These are phyloP conservation scores for Oscheius sp. DNA, from an alignment of 2,888 invertebrate genomes.

Conservation along the genomic window DNA sequence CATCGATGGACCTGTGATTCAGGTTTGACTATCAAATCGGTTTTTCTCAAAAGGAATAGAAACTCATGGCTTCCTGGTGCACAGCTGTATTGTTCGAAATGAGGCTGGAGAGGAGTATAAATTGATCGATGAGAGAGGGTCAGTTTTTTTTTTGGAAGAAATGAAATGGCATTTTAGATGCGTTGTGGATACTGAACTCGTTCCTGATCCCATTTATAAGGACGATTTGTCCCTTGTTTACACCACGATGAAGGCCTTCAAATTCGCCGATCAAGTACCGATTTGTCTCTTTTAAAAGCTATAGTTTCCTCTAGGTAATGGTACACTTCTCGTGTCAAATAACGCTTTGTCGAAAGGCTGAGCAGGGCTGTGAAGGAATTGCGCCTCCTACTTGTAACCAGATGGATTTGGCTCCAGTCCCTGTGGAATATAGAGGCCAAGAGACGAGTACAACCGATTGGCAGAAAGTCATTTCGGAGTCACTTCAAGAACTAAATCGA, in stretches of 20 bases:
- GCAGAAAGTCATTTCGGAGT: constrained; percentile 23
- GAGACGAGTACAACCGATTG: constrained; percentile 16
- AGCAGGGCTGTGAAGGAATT: constrained; percentile 68
- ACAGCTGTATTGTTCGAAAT: constrained; percentile 66
- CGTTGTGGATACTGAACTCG: constrained; percentile 57
- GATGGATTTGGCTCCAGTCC: constrained; percentile 38
- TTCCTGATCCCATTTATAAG: constrained; percentile 60
- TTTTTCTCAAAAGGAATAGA: constrained; percentile 33
- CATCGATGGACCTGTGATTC: constrained; percentile 68
- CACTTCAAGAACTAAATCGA: background rate
- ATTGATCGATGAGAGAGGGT: constrained; percentile 67
- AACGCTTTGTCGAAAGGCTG: constrained; percentile 59
- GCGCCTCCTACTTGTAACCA: constrained; percentile 51
- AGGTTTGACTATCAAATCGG: constrained; percentile 29
- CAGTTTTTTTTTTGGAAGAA: background rate
- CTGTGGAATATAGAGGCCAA: constrained; percentile 33
- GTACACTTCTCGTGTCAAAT: constrained; percentile 68
- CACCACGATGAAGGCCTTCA: constrained; percentile 62
- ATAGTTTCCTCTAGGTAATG: constrained; percentile 19
- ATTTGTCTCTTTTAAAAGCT: background rate
- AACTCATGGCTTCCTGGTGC: constrained; percentile 65
- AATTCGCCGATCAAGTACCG: constrained; percentile 56
- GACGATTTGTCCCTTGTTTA: constrained; percentile 53
- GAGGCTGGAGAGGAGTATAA: constrained; percentile 63
- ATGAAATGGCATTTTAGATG: constrained; percentile 49